Base-by-base conservation (phyloP, 2,113 vertebrate species). In the Pelmatolapia mariae region DNA sequence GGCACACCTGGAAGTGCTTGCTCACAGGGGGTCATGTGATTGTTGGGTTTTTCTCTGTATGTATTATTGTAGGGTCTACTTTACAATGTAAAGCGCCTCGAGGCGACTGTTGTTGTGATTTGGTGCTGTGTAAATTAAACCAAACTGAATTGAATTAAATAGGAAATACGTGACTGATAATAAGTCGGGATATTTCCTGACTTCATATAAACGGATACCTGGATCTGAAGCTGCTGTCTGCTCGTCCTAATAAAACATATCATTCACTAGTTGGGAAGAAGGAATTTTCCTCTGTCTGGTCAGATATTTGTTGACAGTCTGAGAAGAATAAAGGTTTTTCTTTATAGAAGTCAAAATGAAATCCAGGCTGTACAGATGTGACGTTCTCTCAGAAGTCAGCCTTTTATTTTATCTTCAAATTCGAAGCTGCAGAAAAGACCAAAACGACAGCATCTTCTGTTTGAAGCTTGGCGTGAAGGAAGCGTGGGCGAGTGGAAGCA, bases 71-170 rank as follows among this genome's bases (percentile, higher is more conserved):
- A 19, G 10, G 59, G 7, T 57, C 47, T 1, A 45, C 43, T 8
- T 11, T 4, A 13, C 31, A 63, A 1, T 36, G 2, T 63, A n/a
- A 63, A 63, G 59, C 0, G 0, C 18, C 6, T 66, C 3, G 3
- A n/a, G 61, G 61, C 1, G 1, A 66, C 61, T 12, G 18, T 66
- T 36, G 59, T 63, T 63, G 59, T 63, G 16, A 63, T 63, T 63
- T 63, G 59, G 0, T 18, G 59, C 1, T 19, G 29, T 36, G 6
- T 36, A 66, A n/a, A 36, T 66, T 36, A 36, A 66, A 66, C 18
- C 0, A 10, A 36, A n/a, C 10, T 66, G 16, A 66, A 36, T n/a
- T 36, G 18, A 63, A 19, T 63, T 63, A n/a, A 63, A 63, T 1
- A 63, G 18, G 59, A 63, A 71, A 71, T 26, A 45, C 8, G 2